Percentiles rank a stretch among this genome's conserved stretches.
Conservation (phyloP, 2,797 vertebrate genomes). For the Uromys caudimaculatus region DNA sequence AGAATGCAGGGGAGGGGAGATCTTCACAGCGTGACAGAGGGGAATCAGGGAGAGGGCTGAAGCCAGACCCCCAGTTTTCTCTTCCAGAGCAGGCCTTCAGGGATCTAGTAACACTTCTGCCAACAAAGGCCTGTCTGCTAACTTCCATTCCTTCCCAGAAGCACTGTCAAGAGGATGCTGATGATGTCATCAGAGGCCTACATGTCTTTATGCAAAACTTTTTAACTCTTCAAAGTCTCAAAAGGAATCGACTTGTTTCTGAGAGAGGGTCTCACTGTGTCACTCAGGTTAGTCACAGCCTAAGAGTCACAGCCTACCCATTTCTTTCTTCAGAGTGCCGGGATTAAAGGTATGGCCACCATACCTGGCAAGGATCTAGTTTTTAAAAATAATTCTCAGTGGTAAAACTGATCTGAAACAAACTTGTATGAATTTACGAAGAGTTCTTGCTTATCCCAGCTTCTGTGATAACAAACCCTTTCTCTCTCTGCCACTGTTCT, state of each 20-base stretch:
- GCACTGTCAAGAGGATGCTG: background rate
- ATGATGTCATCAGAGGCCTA: background rate
- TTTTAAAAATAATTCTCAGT: background rate
- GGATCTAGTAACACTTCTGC: background rate
- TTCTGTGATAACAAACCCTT: too few species aligned
- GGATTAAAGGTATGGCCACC: background rate
- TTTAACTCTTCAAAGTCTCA: background rate
- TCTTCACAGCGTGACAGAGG: background rate
- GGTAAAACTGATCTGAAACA: background rate
- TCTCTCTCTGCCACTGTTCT: background rate
- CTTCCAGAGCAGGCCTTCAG: background rate
- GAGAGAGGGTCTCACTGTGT: background rate
- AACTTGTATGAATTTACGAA: background rate
- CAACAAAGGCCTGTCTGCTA: background rate
- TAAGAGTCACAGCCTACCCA: background rate
- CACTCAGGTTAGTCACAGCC: background rate
- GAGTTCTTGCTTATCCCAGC: background rate
- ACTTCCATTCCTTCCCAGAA: background rate
- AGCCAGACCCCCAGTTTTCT: background rate
- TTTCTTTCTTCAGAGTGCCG: background rate
- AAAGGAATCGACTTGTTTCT: background rate
- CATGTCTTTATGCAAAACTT: background rate
- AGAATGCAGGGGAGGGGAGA: background rate
- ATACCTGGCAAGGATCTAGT: background rate
- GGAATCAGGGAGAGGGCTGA: background rate